These are phyloP conservation scores for Haliaeetus leucogaster DNA, from an alignment of 2,113 vertebrate genomes.

Conservation along the genomic window DNA sequence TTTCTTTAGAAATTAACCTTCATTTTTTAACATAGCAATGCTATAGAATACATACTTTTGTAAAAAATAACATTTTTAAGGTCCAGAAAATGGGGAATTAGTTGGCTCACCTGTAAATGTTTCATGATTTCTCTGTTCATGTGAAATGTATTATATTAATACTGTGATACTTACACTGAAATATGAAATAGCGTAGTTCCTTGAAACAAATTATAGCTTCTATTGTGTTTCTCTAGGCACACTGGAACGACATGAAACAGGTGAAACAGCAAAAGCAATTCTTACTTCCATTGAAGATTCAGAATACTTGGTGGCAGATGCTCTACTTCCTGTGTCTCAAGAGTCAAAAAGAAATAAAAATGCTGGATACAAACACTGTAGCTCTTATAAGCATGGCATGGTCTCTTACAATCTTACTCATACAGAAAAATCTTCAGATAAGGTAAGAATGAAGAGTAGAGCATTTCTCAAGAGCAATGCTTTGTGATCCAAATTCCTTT, in stretches of 20 bases:
- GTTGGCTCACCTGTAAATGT: neutral
- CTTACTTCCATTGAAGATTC: slow-evolving; percentile 67
- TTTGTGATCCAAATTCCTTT: neutral
- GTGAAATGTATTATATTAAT: neutral
- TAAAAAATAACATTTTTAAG: neutral
- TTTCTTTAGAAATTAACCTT: neutral
- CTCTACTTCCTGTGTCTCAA: neutral
- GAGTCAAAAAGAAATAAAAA: slow-evolving; percentile 41
- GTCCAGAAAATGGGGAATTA: neutral
- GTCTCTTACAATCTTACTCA: neutral
- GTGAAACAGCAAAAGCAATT: slow-evolving; percentile 75
- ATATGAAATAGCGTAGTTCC: neutral
- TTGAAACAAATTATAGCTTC: neutral
- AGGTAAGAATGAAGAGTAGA: slow-evolving; percentile 50
- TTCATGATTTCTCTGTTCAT: neutral
- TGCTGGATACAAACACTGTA: slow-evolving; percentile 28
- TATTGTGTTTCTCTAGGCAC: slow-evolving; percentile 62
- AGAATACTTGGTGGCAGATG: slow-evolving; percentile 44
- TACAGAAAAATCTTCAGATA: slow-evolving; percentile 38
- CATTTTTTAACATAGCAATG: neutral
- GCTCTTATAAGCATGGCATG: slow-evolving; percentile 26
- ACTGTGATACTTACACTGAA: neutral
- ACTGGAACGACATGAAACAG: slow-evolving; percentile 76
- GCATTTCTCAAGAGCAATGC: neutral
- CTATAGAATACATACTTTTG: neutral